phyloP scores from a whole-genome alignment of 23 tunicate species.

The Styela clava region DNA sequence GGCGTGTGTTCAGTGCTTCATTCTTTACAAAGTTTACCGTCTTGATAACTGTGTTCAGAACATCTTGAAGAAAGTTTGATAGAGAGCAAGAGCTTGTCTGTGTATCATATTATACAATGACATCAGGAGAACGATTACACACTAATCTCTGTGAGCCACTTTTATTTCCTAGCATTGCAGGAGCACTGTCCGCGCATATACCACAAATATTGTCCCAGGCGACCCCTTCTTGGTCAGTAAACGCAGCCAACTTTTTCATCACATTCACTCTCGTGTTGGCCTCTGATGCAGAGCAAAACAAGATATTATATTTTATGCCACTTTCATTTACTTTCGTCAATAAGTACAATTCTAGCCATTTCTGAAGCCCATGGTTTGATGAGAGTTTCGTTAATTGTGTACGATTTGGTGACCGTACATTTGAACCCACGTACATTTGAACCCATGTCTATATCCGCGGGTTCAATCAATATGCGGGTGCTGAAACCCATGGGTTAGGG shows the following conservation, averaged over 20 bases:
- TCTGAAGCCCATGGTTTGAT: conserved; percentile 56
- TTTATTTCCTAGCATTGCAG: conserved; percentile 54
- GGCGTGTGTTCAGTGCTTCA: conserved; percentile 40
- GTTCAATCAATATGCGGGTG: too few species aligned
- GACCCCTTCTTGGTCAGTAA: neutral
- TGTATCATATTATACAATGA: conserved; percentile 54
- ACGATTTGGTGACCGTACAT: too few species aligned
- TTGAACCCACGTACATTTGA: too few species aligned
- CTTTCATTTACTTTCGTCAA: conserved; percentile 21
- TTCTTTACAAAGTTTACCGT: conserved; percentile 58
- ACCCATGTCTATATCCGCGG: too few species aligned
- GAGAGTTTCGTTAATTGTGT: conserved; percentile 57
- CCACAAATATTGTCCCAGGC: neutral
- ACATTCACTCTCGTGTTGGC: conserved; percentile 23
- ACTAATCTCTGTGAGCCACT: conserved; percentile 49
- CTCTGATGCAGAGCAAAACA: conserved; percentile 30
- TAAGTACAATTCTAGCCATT: neutral
- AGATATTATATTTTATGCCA: neutral
- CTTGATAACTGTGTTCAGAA: conserved; percentile 56
- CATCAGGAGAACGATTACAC: conserved; percentile 33
- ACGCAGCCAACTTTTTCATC: conserved; percentile 12
- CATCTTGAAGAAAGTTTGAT: conserved; percentile 38
- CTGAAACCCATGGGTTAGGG: too few species aligned
- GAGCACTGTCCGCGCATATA: conserved; percentile 45
- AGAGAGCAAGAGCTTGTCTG: conserved; percentile 58